phyloP scores from a whole-genome alignment of 2,888 invertebrate species.

The Nymphalis urticae region DNA sequence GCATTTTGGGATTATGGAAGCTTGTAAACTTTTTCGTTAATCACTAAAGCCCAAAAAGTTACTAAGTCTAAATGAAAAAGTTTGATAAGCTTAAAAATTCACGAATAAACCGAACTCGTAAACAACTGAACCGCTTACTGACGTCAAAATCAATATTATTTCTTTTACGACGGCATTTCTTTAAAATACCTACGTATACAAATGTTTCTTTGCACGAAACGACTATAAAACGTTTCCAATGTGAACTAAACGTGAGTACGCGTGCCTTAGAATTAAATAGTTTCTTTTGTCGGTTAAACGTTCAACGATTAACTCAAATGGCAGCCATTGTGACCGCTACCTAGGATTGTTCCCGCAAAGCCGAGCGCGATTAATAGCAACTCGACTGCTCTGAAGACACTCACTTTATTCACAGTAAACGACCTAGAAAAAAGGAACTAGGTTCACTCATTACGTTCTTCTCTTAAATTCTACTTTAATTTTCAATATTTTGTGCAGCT shows the following conservation, averaged over 20 bases:
- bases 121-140: slow-evolving; percentile 10
- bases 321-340: slow-evolving; percentile 57
- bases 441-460: slow-evolving; percentile 36
- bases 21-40: slow-evolving; percentile 23
- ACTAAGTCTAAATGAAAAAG: slow-evolving; percentile 16
- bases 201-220: slow-evolving; percentile 46
- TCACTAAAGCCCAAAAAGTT: slow-evolving; percentile 17
- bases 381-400: slow-evolving; percentile 38
- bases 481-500: slow-evolving; percentile 24
- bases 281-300: slow-evolving; percentile 72
- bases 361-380: slow-evolving; percentile 47
- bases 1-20: slow-evolving; percentile 17
- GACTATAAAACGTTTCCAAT: slow-evolving; percentile 55
- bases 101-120: background rate
- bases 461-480: slow-evolving; percentile 29
- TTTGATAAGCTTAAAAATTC: background rate
- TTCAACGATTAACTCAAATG: slow-evolving; percentile 62
- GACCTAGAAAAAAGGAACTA: slow-evolving; percentile 34
- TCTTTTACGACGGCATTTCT: slow-evolving; percentile 44
- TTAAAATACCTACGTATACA: slow-evolving; percentile 49
- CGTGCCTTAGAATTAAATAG: slow-evolving; percentile 76
- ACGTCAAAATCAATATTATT: slow-evolving; percentile 21
- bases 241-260: slow-evolving; percentile 59
- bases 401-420: slow-evolving; percentile 38
- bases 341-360: slow-evolving; percentile 52